Base-by-base conservation (phyloP, 1,140 invertebrate species). In the Pollicipes pollicipes region DNA sequence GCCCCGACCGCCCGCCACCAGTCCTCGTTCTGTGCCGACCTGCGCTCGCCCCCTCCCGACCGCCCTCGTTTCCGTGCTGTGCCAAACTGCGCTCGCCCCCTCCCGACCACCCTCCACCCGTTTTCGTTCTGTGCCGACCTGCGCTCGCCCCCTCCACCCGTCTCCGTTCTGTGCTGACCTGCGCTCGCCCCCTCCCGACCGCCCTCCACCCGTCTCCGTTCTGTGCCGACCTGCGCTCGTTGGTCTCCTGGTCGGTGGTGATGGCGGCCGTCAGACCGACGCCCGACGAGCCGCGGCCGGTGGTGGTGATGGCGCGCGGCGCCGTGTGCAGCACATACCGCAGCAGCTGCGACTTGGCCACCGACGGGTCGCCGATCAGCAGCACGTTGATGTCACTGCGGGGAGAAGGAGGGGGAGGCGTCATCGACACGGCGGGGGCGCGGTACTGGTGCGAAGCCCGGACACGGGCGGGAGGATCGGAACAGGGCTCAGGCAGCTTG, bases 181-280 rank as follows among this genome's bases (percentile, higher is more conserved):
- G 73, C 89, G 82, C 17, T 58, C 45, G 45, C 24, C 24, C 13
- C 24, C 45, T 58, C 32, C 45, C 24, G 45, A 21, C 24, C 45
- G 8, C 6, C 24, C 13, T 10, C 24, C 6, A 35, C 45, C 45
- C 24, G 10, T 21, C 45, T 58, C 6, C 13, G 24, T 21, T 21
- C 21, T 24, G 24, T 24, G 24, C 45, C 24, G 45, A 84, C 83
- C 84, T 83, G 73, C 89, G 82, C 76, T 92, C 89, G 26, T 95
- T 93, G 69, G 91, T 96, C 78, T 99, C 97, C 70, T 88, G 87
- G 80, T 99, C 97, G 1, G 90, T 89, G 17, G 95, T 97, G 2
- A 99, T 96, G 21, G 97, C 97, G 37, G 97, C 97, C 13, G 97
- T 99, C 28, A 99, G 83, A 87, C 97, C 97, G 13, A 99, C 97